Conservation (phyloP, 2,888 invertebrate species). For the Allygus modestus region DNA sequence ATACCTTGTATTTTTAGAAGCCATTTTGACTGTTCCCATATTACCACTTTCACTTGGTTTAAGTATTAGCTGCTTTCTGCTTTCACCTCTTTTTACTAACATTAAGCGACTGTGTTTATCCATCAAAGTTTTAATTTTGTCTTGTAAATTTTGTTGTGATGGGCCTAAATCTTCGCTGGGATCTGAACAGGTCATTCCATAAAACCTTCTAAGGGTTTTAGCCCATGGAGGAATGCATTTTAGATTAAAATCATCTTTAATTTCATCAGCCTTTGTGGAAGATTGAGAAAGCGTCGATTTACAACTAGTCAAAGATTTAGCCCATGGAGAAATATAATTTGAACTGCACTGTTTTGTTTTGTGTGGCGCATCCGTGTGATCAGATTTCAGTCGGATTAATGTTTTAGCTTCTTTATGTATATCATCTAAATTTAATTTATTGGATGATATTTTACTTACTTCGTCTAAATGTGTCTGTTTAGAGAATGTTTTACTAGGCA, state of each 20-base stretch:
- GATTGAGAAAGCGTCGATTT: not conserved
- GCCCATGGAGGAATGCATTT: slow-evolving; percentile 51
- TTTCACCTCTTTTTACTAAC: slow-evolving; percentile 49
- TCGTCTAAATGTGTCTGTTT: not conserved
- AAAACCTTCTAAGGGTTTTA: slow-evolving; percentile 10
- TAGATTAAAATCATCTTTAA: not conserved
- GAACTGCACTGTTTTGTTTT: not conserved
- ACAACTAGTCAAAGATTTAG: not conserved
- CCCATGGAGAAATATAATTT: not conserved
- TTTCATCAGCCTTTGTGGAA: not conserved
- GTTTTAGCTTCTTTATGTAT: not conserved
- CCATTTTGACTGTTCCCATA: slow-evolving; percentile 28
- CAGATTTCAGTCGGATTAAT: not conserved
- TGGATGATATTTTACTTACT: not conserved
- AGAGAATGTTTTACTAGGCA: not conserved
- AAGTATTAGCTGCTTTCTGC: slow-evolving; percentile 20
- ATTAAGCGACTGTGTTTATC: slow-evolving; percentile 37
- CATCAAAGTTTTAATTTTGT: slow-evolving; percentile 45
- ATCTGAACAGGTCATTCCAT: slow-evolving; percentile 19
- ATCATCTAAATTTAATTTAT: not conserved
- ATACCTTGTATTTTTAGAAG: slow-evolving; percentile 41
- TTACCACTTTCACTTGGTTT: slow-evolving; percentile 9
- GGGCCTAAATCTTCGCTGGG: not conserved
- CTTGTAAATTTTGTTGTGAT: not conserved
- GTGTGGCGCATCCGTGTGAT: not conserved